These are phyloP conservation scores for Penelope pileata DNA, from an alignment of 2,113 vertebrate species.

Conservation along the genomic window DNA sequence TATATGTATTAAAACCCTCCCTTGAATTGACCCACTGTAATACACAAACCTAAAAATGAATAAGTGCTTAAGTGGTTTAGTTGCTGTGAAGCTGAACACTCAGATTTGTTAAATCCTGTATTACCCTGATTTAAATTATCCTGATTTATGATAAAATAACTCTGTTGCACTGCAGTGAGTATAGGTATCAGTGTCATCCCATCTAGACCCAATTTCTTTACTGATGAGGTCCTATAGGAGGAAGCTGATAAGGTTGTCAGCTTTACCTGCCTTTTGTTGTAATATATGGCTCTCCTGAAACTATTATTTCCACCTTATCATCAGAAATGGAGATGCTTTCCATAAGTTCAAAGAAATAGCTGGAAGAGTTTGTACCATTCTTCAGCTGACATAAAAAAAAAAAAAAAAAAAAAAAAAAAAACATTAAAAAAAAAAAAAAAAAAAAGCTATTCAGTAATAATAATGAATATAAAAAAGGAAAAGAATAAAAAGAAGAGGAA, in stretches of 20 bases:
- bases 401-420: no score
- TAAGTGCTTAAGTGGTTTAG: neutral
- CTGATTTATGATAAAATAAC: neutral
- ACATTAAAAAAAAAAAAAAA: no score
- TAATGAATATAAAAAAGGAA: neutral
- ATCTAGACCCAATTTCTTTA: neutral
- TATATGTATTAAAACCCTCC: neutral
- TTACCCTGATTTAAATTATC: neutral
- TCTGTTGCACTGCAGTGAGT: neutral
- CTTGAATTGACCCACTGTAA: neutral
- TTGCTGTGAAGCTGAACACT: neutral
- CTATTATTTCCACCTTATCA: neutral
- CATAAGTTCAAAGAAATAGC: neutral
- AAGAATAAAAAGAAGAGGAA: neutral
- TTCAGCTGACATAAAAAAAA: neutral
- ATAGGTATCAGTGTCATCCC: neutral
- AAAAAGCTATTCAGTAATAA: neutral
- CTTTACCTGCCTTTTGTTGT: neutral
- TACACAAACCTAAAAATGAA: neutral
- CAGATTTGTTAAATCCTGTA: neutral
- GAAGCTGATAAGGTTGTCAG: neutral
- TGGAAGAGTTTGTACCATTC: neutral
- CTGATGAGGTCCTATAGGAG: neutral
- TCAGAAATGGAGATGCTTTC: neutral
- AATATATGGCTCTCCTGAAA: neutral